A percentile compares a stretch with the other conserved stretches of the same genome.
These are phyloP conservation scores for Malacoctenus gilli DNA, from an alignment of 2,797 vertebrate genomes.

Conservation along the genomic window DNA sequence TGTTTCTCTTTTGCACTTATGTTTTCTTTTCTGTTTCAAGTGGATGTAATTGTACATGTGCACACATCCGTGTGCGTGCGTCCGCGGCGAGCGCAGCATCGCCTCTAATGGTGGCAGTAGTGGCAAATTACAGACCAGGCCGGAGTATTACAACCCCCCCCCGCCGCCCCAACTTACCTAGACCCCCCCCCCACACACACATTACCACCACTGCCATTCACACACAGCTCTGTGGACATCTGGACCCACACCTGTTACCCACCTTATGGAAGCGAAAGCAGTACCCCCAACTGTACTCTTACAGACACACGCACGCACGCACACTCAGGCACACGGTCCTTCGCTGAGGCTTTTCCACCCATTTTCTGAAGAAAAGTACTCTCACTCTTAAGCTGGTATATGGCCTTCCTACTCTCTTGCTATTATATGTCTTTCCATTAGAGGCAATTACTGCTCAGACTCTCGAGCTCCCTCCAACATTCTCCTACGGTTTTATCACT, in stretches of 20 bases:
- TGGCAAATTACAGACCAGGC: conserved; percentile 63
- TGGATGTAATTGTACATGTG: conserved; percentile 21
- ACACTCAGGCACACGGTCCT: conserved; percentile 11
- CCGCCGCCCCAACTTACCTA: too few species aligned
- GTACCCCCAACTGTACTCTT: conserved; percentile 13
- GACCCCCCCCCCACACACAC: background rate
- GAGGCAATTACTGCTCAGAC: conserved; percentile 70
- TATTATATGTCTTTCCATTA: conserved; percentile 76
- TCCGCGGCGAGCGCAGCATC: conserved; percentile 25
- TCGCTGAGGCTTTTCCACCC: conserved; percentile 58
- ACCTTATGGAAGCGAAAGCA: conserved; percentile 37
- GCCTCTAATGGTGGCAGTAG: conserved; percentile 54
- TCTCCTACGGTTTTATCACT: conserved; percentile 59
- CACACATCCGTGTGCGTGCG: conserved; percentile 18
- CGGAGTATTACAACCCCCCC: conserved; percentile 31
- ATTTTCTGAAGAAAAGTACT: conserved; percentile 71
- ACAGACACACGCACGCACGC: conserved; percentile 6
- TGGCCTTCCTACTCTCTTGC: conserved; percentile 71
- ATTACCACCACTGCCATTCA: conserved; percentile 22
- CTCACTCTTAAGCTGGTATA: conserved; percentile 66
- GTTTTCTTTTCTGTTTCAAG: conserved; percentile 25
- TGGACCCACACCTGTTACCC: conserved; percentile 61
- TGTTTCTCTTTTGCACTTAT: conserved; percentile 10
- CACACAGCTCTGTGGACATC: conserved; percentile 45
- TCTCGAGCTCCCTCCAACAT: conserved; percentile 51